phyloP scores from a whole-genome alignment of 2,888 invertebrate genomes.

The Cepaea hortensis region DNA sequence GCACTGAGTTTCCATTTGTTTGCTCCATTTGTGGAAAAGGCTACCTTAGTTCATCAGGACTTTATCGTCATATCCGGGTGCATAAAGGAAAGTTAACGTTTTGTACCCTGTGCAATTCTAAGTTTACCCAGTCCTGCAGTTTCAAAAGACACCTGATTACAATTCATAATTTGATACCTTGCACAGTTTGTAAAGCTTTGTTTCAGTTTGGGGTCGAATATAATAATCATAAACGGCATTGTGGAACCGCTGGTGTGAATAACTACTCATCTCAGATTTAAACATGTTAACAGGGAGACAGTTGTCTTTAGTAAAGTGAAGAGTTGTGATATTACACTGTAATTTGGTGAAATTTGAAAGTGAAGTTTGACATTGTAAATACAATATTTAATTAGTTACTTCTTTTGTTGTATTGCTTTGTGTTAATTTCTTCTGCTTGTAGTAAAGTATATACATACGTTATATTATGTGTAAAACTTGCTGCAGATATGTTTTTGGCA shows the following conservation, averaged over 20 bases:
- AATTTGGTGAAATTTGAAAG: no score
- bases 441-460: no score
- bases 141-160: conserved; percentile 34
- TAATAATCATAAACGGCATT: conserved; percentile 5
- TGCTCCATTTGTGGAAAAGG: conserved; percentile 49
- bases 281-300: no score
- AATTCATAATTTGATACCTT: conserved; percentile 27
- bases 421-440: no score
- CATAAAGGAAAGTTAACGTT: conserved; percentile 20
- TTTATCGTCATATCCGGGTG: conserved; percentile 18
- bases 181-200: conserved; percentile 11
- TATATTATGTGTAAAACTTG: no score
- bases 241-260: background rate
- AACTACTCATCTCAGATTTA: no score
- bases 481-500: no score
- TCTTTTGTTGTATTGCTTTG: no score
- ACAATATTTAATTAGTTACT: no score
- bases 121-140: conserved; percentile 16
- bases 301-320: no score
- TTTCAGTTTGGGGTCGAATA: conserved; percentile 36
- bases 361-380: no score
- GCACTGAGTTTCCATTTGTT: conserved; percentile 32
- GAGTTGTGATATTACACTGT: no score
- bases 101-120: conserved; percentile 17
- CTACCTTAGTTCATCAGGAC: conserved; percentile 36